Conservation (phyloP, 2,113 vertebrate genomes). For the Eira barbara region DNA sequence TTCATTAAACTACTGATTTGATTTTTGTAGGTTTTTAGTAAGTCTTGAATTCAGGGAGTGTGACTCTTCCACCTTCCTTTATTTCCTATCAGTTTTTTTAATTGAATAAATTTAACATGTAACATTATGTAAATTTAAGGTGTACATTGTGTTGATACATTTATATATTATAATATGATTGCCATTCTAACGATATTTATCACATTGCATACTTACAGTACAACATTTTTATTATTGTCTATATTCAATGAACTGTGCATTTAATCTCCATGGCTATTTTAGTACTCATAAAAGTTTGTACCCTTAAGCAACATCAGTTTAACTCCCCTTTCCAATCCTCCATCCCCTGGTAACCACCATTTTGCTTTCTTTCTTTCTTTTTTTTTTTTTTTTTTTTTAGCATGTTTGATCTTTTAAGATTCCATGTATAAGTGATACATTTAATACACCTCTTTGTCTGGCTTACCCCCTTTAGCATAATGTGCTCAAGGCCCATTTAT, state of each 20-base stretch:
- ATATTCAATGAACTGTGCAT: not conserved
- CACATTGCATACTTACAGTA: not conserved
- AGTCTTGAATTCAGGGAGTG: not conserved
- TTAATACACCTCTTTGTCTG: not conserved
- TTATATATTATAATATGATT: not conserved
- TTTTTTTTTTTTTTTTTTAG: not conserved
- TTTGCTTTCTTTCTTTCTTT: not conserved
- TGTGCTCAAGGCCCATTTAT: not conserved
- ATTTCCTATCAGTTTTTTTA: not conserved
- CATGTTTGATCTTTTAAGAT: not conserved
- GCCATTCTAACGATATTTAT: not conserved
- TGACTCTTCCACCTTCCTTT: not conserved
- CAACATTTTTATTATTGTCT: not conserved
- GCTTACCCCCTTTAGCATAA: not conserved
- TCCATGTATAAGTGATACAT: not conserved
- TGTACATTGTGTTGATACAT: not conserved
- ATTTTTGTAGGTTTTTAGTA: not conserved
- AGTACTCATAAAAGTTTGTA: not conserved
- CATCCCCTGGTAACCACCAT: not conserved
- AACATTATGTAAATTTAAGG: not conserved
- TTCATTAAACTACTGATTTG: not conserved
- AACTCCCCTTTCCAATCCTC: not conserved
- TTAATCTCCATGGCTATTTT: not conserved
- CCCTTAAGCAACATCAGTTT: not conserved
- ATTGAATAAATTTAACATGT: not conserved